Base-by-base conservation (phyloP, 1,140 invertebrate species). In the Ceratina japonica region DNA sequence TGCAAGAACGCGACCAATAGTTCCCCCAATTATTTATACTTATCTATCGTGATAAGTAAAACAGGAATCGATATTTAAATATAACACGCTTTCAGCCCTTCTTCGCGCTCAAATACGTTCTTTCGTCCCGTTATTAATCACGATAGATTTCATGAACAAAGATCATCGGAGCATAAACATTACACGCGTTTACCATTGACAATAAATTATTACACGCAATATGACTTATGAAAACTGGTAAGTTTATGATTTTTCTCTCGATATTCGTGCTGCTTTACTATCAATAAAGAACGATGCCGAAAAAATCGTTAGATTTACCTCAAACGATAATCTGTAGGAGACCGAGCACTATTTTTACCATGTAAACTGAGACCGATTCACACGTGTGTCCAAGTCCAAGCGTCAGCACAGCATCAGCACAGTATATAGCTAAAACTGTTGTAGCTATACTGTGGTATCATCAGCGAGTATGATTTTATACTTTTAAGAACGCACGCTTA, bases 281-380 rank as follows among this genome's bases (percentile, higher is more conserved):
- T 20, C 58, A 61, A 73, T 80, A 73, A 2, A 44, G 31, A 51
- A 77, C 56, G 89, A 90, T 90, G 88, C 44, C 61, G 64, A 44
- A 77, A 81, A 79, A 87, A 88, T 87, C 69, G 13, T 83, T 86
- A 80, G 89, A 90, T 90, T 90, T 90, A 90, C 89, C 89, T 90
- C 77, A 24, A 68, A 72, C 58, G 63, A 70, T 70, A 56, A 64
- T 78, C 79, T 75, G 84, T 79, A 37, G 61, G 75, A 61, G 27
- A 75, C 64, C 63, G 61, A 58, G 31, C 71, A 74, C 59, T 87
- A 83, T 83, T 86, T 88, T 87, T 80, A 61, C 64, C 73, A 64
- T 77, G 61, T 64, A 79, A 79, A 84, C 76, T 79, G 27, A 87
- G 81, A 73, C 63, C 68, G 52, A 75, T 86, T 83, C 75, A 82